A percentile compares a stretch with the other conserved stretches of the same genome.
phyloP scores from a whole-genome alignment of 2,888 invertebrate genomes.

The Ectropis crepuscularia region DNA sequence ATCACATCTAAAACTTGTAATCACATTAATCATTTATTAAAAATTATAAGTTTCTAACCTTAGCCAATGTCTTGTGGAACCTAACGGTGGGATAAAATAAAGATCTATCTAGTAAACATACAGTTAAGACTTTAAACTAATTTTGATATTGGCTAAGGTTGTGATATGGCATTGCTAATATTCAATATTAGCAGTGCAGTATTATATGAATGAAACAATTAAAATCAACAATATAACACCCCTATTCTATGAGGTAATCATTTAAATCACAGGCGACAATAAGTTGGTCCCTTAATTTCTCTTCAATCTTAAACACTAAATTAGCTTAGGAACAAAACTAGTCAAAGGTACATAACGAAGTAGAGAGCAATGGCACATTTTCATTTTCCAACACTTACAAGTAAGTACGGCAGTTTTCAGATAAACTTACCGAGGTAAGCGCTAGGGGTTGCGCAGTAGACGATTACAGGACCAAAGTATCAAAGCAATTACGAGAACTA shows the following conservation, averaged over 20 bases:
- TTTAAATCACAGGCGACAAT: constrained; percentile 30
- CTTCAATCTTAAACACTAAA: constrained; percentile 7
- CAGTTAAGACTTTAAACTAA: neutral
- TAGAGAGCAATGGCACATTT: constrained; percentile 24
- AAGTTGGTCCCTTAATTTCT: constrained; percentile 22
- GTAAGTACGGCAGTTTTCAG: too few relatives aligned
- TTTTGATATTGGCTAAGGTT: constrained; percentile 6
- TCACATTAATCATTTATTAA: constrained; percentile 35
- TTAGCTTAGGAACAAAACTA: constrained; percentile 18
- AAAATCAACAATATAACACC: constrained; percentile 31
- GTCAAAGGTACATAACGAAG: neutral
- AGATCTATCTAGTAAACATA: too few relatives aligned
- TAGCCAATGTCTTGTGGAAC: too few relatives aligned
- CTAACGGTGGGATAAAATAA: constrained; percentile 20
- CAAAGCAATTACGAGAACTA: too few relatives aligned
- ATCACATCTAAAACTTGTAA: constrained; percentile 46
- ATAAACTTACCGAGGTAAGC: too few relatives aligned
- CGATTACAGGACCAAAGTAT: too few relatives aligned
- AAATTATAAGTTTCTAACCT: neutral
- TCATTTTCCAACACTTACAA: constrained; percentile 9
- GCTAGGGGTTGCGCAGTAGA: too few relatives aligned
- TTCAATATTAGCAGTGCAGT: constrained; percentile 13
- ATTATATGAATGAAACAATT: constrained; percentile 17
- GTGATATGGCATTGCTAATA: constrained; percentile 2
- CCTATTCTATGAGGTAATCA: constrained; percentile 22